Conservation (phyloP, 2,888 invertebrate genomes). For the Willowsia nigromaculata region DNA sequence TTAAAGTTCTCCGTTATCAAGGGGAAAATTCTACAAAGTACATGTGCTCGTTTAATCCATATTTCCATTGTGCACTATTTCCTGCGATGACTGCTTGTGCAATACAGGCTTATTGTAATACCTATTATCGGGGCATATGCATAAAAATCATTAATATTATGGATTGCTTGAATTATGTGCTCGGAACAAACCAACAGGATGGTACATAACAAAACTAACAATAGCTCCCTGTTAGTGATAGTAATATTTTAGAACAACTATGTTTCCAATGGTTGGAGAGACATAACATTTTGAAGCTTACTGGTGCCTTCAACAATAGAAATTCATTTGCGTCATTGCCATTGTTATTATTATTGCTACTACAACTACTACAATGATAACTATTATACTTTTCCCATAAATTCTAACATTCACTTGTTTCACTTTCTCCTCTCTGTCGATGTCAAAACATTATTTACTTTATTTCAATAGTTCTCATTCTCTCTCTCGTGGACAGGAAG, state of each 20-base stretch:
- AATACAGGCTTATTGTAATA: too few relatives aligned
- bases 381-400: conserved; percentile 3
- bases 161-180: too few relatives aligned
- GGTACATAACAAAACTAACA: too few relatives aligned
- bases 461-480: background rate
- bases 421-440: background rate
- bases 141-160: too few relatives aligned
- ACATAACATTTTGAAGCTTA: background rate
- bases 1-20: background rate
- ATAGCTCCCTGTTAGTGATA: too few relatives aligned
- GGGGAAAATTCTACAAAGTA: background rate
- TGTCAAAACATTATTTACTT: conserved; percentile 6
- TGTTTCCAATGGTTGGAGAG: background rate
- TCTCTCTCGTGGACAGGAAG: background rate
- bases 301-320: background rate
- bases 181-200: too few relatives aligned
- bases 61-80: too few relatives aligned
- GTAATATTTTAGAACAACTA: too few relatives aligned
- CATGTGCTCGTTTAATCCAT: background rate
- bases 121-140: too few relatives aligned
- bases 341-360: background rate
- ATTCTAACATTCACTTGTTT: background rate
- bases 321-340: background rate
- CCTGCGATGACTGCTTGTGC: too few relatives aligned
- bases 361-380: background rate